phyloP scores from a whole-genome alignment of 2,113 vertebrate genomes.

The Candoia aspera region DNA sequence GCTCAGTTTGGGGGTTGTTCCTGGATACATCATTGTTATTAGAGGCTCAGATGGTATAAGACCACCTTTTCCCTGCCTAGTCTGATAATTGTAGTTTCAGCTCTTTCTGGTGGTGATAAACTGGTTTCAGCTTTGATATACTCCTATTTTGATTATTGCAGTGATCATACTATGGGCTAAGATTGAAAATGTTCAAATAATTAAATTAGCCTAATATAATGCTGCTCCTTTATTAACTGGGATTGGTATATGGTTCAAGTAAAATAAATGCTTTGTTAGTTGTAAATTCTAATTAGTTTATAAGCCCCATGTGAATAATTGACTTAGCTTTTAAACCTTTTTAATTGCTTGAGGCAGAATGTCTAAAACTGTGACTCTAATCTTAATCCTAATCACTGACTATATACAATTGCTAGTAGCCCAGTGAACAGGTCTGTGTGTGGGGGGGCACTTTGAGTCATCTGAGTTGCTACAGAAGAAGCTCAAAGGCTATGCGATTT shows the following conservation, averaged over 20 bases:
- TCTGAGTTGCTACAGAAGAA: not conserved
- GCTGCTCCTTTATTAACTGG: not conserved
- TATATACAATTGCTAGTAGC: not conserved
- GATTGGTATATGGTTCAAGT: not conserved
- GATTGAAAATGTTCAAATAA: not conserved
- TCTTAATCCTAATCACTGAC: not conserved
- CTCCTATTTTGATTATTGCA: not conserved
- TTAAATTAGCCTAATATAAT: not conserved
- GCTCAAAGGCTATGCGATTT: not conserved
- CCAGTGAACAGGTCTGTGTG: not conserved
- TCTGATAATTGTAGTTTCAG: not conserved
- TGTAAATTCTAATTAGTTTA: not conserved
- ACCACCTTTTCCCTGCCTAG: not conserved
- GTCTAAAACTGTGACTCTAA: not conserved
- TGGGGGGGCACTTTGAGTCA: not conserved
- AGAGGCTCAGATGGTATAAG: not conserved
- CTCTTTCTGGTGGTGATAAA: not conserved
- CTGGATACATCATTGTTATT: not conserved
- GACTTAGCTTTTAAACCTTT: not conserved
- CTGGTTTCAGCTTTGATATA: not conserved
- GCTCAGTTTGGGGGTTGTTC: not conserved
- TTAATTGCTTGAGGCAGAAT: not conserved
- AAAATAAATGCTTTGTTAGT: not conserved
- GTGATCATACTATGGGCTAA: not conserved
- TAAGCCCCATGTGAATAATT: not conserved